Percentiles rank a stretch among this genome's conserved stretches.
Evolutionary conservation across 2,888 invertebrate species (phyloP).

Genomic region (Thysanoteuthis rhombus): DNA sequence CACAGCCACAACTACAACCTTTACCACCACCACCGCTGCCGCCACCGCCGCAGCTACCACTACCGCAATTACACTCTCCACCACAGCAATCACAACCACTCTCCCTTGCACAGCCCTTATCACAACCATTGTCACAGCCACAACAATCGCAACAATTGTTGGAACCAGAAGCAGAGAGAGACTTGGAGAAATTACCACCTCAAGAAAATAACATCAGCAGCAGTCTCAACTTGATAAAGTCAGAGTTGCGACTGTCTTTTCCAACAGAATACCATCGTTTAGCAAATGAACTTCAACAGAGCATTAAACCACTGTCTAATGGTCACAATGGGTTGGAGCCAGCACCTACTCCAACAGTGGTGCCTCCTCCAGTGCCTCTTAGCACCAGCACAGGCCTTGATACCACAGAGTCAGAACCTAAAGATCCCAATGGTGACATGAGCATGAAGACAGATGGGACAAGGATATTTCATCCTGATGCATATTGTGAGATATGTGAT

Average conservation of each 20-base stretch:
- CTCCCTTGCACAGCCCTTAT: neutral
- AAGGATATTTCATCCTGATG: slow-evolving; percentile 91
- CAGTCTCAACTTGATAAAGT: slow-evolving; percentile 34
- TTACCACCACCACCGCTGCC: neutral
- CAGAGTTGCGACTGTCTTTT: slow-evolving; percentile 47
- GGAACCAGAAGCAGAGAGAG: slow-evolving; percentile 46
- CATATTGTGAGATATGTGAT: slow-evolving; percentile 96
- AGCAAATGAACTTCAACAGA: slow-evolving; percentile 78
- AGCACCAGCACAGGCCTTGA: slow-evolving; percentile 32
- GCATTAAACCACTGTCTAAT: slow-evolving; percentile 49
- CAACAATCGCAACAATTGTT: slow-evolving; percentile 38
- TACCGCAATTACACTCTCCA: neutral
- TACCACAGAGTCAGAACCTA: slow-evolving; percentile 35
- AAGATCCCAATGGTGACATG: slow-evolving; percentile 36
- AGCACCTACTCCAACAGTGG: slow-evolving; percentile 21
- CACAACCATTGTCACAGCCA: neutral
- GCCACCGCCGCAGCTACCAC: neutral
- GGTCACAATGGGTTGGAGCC: slow-evolving; percentile 45
- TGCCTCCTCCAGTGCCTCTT: slow-evolving; percentile 33
- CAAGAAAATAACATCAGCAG: slow-evolving; percentile 20
- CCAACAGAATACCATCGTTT: slow-evolving; percentile 78
- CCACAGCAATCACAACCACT: neutral
- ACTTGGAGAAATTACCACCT: slow-evolving; percentile 41
- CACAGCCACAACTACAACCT: neutral
- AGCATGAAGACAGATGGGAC: slow-evolving; percentile 37